A percentile compares a stretch with the other conserved stretches of the same genome.
phyloP scores from a whole-genome alignment of 1,140 invertebrate genomes.

The Trialeurodes vaporariorum region DNA sequence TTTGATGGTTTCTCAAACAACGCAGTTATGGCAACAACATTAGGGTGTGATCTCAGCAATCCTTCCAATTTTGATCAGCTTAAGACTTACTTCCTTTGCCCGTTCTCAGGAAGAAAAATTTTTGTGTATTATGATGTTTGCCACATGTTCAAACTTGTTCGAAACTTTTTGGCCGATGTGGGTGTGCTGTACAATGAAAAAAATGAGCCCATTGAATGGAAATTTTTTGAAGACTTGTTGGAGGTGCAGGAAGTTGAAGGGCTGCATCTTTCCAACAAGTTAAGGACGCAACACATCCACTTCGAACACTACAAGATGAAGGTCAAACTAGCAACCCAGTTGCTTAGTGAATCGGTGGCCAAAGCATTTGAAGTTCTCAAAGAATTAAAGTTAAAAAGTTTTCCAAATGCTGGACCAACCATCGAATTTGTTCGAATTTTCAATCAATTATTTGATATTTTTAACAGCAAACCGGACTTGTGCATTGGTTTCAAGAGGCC shows the following conservation, averaged over 20 bases:
- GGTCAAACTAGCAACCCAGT: neutral
- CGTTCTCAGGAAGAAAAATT: constrained; percentile 11
- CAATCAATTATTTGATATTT: constrained; percentile 3
- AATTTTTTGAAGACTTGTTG: neutral
- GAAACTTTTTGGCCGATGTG: constrained; percentile 17
- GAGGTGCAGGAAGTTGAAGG: constrained; percentile 3
- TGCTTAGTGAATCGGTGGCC: neutral
- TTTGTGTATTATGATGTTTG: constrained; percentile 19
- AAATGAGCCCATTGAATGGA: neutral
- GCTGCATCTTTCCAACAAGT: neutral
- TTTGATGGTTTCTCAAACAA: constrained; percentile 29
- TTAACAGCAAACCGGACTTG: neutral
- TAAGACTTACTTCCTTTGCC: constrained; percentile 17
- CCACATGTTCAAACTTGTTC: constrained; percentile 24
- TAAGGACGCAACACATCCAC: neutral
- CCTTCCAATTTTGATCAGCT: constrained; percentile 17
- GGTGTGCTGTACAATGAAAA: constrained; percentile 2
- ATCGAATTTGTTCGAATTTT: neutral
- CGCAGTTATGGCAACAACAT: constrained; percentile 20
- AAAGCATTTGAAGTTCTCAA: neutral
- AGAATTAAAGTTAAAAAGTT: neutral
- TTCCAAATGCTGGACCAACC: neutral
- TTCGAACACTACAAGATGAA: neutral
- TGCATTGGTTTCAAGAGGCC: neutral
- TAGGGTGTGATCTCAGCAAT: constrained; percentile 20